These are phyloP conservation scores for Zoanthus gigantus DNA, from an alignment of 92 coral and sea anemone species.

Conservation along the genomic window DNA sequence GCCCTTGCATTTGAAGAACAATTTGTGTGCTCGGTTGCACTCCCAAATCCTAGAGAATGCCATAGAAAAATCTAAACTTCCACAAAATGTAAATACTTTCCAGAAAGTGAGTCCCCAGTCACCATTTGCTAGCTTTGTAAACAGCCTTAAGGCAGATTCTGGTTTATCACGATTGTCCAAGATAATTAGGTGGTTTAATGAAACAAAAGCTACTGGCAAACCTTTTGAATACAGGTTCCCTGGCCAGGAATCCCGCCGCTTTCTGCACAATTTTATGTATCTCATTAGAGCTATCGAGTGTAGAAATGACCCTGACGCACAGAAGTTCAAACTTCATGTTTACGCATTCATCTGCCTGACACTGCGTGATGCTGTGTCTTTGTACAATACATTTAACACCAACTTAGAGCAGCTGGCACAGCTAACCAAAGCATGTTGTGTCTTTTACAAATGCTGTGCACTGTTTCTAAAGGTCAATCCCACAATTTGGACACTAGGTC, in stretches of 20 bases:
- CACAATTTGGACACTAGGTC: not conserved
- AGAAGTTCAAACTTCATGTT: constrained; percentile 58
- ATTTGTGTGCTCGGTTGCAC: constrained; percentile 49
- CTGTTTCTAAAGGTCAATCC: not conserved
- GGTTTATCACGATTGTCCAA: no score
- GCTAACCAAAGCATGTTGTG: constrained; percentile 41
- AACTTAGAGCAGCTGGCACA: constrained; percentile 34
- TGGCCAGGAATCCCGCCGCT: no score
- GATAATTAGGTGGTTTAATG: no score
- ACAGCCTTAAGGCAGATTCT: no score
- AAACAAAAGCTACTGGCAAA: no score
- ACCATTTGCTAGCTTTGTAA: not conserved
- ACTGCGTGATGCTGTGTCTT: constrained; percentile 47
- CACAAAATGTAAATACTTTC: not conserved
- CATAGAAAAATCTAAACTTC: not conserved
- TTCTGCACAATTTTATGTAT: no score
- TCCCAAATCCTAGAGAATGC: constrained; percentile 25
- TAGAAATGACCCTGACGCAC: constrained; percentile 45
- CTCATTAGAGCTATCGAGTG: constrained; percentile 10
- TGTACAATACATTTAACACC: constrained; percentile 42
- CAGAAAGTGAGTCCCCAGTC: not conserved
- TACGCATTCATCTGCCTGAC: constrained; percentile 51
- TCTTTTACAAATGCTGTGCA: constrained; percentile 48
- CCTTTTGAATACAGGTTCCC: no score
- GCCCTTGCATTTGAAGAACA: constrained; percentile 58